Base-by-base conservation (phyloP, 1,140 invertebrate genomes). In the Tetragnatha versicolor region DNA sequence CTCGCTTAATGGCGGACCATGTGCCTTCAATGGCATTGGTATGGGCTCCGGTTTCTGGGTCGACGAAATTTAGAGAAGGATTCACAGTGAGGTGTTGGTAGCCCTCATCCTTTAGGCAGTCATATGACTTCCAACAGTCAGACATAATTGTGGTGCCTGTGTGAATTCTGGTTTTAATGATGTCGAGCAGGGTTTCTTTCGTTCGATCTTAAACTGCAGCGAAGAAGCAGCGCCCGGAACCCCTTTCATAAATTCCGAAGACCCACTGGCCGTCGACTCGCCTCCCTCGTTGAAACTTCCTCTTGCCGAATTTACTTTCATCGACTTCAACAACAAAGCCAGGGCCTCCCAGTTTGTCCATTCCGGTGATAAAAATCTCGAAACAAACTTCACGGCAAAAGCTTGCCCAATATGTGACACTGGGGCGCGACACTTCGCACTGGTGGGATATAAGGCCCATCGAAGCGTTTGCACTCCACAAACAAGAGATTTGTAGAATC, bases 281-380 rank as follows among this genome's bases (percentile, higher is more conserved):
- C n/a, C 63, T 49, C 6, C 78, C 79, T 9, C 49, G n/a, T 35
- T 79, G 49, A 39, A 66, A 80, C 49, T 82, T 81, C 42, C 58
- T 39, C 61, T 68, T 66, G 3, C 69, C 81, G 42, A 82, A 78
- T 47, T 63, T 80, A 3, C 58, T 17, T 63, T 82, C 81, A 39
- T 81, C 73, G 1, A 81, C 65, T 68, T 82, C 75, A 17, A 79
- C 80, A 58, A 76, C 31, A 1, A 20, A n/a, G 5, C 80, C 80
- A n/a, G 12, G 2, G 17, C 81, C 76, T 25, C 77, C 80, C 10
- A 82, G 25, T 55, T 60, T 75, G 10, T 47, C 70, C 3, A 3
- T 27, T 14, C 20, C 2, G 7, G n/a, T 27, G 3, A 58, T 25
- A 3, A 39, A 4, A n/a, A 45, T 1, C 10, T 25, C 35, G 2